Percentiles rank a stretch among this genome's conserved stretches.
Evolutionary conservation across 2,888 invertebrate genomes (phyloP).

Genomic region (Teleogryllus oceanicus): DNA sequence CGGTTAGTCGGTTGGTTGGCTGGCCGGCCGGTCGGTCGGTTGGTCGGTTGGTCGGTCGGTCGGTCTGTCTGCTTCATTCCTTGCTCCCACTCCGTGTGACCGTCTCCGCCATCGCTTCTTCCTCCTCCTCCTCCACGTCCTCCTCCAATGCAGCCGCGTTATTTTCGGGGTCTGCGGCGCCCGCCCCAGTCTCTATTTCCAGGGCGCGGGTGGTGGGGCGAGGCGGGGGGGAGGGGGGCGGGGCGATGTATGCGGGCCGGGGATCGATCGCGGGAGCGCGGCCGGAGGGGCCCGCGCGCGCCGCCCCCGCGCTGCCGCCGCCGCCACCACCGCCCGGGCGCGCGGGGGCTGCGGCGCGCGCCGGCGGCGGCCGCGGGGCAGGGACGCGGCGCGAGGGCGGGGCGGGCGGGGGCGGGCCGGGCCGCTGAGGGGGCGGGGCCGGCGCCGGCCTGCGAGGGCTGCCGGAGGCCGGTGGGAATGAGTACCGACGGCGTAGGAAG

Average conservation of each 20-base stretch:
- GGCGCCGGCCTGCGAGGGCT: no score
- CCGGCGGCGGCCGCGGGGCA: neutral
- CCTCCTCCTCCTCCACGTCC: neutral
- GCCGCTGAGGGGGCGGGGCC: no score
- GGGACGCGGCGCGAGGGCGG: no score
- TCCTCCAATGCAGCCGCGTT: neutral
- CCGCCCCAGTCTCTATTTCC: neutral
- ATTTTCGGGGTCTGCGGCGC: neutral
- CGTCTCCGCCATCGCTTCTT: neutral
- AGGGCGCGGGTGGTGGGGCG: neutral
- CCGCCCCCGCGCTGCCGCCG: neutral
- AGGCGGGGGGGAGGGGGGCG: neutral
- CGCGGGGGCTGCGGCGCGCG: neutral
- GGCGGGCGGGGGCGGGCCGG: no score
- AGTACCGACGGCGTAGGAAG: no score
- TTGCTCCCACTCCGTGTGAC: neutral
- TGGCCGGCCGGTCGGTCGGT: no score
- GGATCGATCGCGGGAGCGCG: neutral
- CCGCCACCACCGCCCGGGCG: neutral
- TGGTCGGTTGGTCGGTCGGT: no score
- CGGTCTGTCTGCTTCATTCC: no score
- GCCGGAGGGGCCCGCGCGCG: neutral
- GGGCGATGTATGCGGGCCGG: conserved; percentile 1
- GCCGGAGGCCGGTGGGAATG: no score
- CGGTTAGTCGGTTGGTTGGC: no score